Evolutionary conservation across 2,888 invertebrate species (phyloP).

Genomic region (Synergus gifuensis): DNA sequence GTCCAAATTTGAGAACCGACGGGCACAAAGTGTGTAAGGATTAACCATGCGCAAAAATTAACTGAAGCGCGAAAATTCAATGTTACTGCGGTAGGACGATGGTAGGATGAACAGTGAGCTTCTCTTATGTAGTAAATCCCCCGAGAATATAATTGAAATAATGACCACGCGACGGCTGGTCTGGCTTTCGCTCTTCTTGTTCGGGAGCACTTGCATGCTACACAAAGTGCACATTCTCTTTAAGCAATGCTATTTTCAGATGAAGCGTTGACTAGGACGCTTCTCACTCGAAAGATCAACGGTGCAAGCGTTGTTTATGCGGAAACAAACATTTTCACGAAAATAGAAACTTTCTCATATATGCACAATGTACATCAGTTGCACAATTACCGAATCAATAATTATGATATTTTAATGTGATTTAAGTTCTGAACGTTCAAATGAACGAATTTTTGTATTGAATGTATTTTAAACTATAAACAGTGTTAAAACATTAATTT

Average conservation of each 20-base stretch:
- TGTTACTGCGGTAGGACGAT: slow-evolving; percentile 14
- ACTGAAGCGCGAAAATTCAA: slow-evolving; percentile 29
- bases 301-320: not conserved
- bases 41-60: slow-evolving; percentile 33
- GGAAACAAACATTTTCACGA: slow-evolving; percentile 19
- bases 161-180: slow-evolving; percentile 32
- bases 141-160: slow-evolving; percentile 38
- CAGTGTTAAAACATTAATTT: too few relatives aligned
- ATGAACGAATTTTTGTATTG: too few relatives aligned
- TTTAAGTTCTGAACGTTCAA: too few relatives aligned
- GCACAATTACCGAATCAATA: too few relatives aligned
- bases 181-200: slow-evolving; percentile 35
- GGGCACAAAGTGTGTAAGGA: slow-evolving; percentile 16
- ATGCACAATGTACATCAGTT: too few relatives aligned
- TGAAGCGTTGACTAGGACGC: slow-evolving; percentile 26
- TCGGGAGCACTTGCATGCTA: slow-evolving; percentile 26
- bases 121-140: slow-evolving; percentile 33
- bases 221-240: slow-evolving; percentile 39
- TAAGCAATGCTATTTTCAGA: slow-evolving; percentile 39
- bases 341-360: not conserved
- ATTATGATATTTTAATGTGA: too few relatives aligned
- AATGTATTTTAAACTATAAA: too few relatives aligned
- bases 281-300: slow-evolving; percentile 33
- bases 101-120: slow-evolving; percentile 34
- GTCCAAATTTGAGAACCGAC: slow-evolving; percentile 25